Evolutionary conservation across 1,140 invertebrate genomes (phyloP), one percentile per base, ranked within the genome.

Genomic region (Drosophila tropicalis): DNA sequence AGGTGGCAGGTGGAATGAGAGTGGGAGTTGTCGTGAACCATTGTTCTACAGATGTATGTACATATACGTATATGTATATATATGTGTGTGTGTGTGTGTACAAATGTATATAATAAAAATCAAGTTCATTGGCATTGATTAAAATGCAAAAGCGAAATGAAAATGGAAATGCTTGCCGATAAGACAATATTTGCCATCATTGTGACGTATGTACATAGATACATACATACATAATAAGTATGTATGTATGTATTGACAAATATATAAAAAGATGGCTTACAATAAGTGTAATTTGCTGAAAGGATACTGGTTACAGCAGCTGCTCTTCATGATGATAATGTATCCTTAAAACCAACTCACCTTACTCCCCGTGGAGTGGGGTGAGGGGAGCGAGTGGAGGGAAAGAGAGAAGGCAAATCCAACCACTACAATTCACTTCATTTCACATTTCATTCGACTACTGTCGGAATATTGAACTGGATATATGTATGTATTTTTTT

Each of bases 81-180:
- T 47, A 7, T 47, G 12, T 22, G 17, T 51, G 5, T 70, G 15
- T 64, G 39, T 57, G 25, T 67, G 51, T 19, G 34, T 58, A 41
- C 41, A 61, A 39, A 69, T 62, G 69, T 69, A 67, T 71, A 83
- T 57, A 83, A 71, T 79, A 73, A 87, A 80, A 76, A 57, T 72
- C 76, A 89, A 89, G 79, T 86, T 86, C 79, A 83, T 79, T 89
- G 82, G 82, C 83, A 86, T 82, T 79, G 67, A 82, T 86, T 79
- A 66, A 82, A 87, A 76, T 64, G 65, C 67, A 67, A 72, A 51
- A 75, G 56, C 55, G 65, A 74, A 75, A 65, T 51, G 44, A 51
- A 51, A 51, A 65, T 51, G 44, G 19, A 51, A 51, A 22, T 51
- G 44, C 44, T 51, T 22, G 17, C 17, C 51, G 58, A 69, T 72